A percentile compares a stretch with the other conserved stretches of the same genome.
Evolutionary conservation across 2,888 invertebrate species (phyloP).

Genomic region (Criorhina ranunculi): DNA sequence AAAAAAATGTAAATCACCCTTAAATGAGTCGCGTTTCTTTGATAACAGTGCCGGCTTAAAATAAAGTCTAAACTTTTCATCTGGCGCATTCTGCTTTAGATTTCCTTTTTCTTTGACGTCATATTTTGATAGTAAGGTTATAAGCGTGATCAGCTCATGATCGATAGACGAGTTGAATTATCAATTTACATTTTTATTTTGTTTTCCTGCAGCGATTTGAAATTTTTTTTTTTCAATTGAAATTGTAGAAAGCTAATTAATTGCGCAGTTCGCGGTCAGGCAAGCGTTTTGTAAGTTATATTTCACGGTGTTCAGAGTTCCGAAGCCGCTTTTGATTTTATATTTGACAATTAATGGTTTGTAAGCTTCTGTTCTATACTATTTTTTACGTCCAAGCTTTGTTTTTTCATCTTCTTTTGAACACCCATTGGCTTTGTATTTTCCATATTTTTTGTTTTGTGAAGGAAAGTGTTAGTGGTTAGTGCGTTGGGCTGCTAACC

Average conservation of each 20-base stretch:
- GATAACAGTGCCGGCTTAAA: constrained; percentile 40
- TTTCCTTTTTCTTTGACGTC: constrained; percentile 14
- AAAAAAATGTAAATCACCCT: constrained; percentile 1
- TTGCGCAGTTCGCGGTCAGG: constrained; percentile 12
- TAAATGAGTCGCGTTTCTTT: constrained; percentile 28
- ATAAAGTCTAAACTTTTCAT: constrained; percentile 2
- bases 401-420: no score
- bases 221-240: constrained; percentile 34
- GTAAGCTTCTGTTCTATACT: no score
- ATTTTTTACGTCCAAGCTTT: no score
- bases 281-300: not conserved
- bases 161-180: constrained; percentile 38
- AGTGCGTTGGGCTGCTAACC: no score
- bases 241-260: constrained; percentile 16
- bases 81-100: not conserved
- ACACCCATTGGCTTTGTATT: no score
- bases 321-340: constrained; percentile 4
- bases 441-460: no score
- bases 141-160: constrained; percentile 66
- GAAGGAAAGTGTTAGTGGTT: no score
- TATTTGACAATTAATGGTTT: constrained; percentile 7
- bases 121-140: constrained; percentile 25
- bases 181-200: constrained; percentile 16
- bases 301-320: constrained; percentile 5
- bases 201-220: not conserved